A percentile compares a stretch with the other conserved stretches of the same genome.
Conservation (phyloP, 2,113 vertebrate species). For the Himantopus leucocephalus region DNA sequence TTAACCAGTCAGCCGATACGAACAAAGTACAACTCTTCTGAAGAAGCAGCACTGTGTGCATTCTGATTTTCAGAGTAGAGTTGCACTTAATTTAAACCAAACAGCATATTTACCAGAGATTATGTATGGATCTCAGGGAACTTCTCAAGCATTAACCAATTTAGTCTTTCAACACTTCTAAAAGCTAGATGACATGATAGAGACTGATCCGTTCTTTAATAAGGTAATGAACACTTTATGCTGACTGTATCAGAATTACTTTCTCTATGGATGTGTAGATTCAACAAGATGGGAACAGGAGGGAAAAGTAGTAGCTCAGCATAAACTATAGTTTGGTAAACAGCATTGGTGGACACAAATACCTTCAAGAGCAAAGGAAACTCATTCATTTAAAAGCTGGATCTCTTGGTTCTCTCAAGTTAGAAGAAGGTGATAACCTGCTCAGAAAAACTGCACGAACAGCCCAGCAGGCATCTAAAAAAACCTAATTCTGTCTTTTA, state of each 20-base stretch:
- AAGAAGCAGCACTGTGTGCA: neutral
- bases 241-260: neutral
- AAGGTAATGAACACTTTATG: neutral
- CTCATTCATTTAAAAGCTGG: neutral
- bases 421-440: neutral
- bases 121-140: neutral
- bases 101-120: neutral
- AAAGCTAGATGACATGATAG: neutral
- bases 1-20: neutral
- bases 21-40: neutral
- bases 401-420: neutral
- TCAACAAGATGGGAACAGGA: neutral
- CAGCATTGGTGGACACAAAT: neutral
- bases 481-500: neutral
- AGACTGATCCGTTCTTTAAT: neutral
- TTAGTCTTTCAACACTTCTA: neutral
- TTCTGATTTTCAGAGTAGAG: neutral
- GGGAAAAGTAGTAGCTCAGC: neutral
- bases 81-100: neutral
- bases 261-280: neutral
- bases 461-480: neutral
- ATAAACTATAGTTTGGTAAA: neutral
- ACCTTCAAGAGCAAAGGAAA: neutral
- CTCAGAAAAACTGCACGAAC: neutral
- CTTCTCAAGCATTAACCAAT: neutral